Conservation (phyloP, 2,888 invertebrate genomes). For the Amiota mariae region DNA sequence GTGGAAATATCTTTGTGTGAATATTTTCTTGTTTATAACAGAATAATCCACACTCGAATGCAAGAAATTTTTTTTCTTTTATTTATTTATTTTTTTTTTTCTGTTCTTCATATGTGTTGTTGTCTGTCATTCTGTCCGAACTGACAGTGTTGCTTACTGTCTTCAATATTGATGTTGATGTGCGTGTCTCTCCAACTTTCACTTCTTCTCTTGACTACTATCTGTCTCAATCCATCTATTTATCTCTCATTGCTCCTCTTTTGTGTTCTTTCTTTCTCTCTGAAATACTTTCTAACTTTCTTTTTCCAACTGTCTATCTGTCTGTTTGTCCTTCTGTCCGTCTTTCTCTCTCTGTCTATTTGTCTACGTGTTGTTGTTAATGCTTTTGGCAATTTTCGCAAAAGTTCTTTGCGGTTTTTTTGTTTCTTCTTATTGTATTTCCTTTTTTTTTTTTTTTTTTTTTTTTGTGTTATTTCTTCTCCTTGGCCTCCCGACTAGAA, state of each 20-base stretch:
- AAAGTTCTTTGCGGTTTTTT: constrained; percentile 35
- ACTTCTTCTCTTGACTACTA: no score
- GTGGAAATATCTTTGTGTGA: no score
- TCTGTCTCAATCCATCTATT: background rate
- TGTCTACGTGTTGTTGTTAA: constrained; percentile 20
- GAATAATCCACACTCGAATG: constrained; percentile 25
- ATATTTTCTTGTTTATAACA: constrained; percentile 6
- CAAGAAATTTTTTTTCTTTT: constrained; percentile 16
- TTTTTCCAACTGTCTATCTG: background rate
- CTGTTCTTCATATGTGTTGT: background rate
- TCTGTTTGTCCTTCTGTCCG: background rate
- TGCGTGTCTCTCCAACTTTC: no score
- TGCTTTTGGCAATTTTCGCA: constrained; percentile 43
- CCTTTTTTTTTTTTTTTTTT: background rate
- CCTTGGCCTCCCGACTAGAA: background rate
- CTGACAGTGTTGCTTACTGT: no score
- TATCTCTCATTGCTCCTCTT: background rate
- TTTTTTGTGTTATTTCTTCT: background rate
- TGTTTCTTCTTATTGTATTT: background rate
- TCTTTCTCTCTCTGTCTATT: background rate
- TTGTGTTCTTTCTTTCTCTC: background rate
- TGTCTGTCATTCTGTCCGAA: background rate
- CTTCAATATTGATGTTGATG: no score
- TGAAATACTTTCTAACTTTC: no score
- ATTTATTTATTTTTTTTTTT: background rate